Evolutionary conservation across 2,113 vertebrate species (phyloP), one percentile per base, ranked within the genome.

Genomic region (Vulpes vulpes): DNA sequence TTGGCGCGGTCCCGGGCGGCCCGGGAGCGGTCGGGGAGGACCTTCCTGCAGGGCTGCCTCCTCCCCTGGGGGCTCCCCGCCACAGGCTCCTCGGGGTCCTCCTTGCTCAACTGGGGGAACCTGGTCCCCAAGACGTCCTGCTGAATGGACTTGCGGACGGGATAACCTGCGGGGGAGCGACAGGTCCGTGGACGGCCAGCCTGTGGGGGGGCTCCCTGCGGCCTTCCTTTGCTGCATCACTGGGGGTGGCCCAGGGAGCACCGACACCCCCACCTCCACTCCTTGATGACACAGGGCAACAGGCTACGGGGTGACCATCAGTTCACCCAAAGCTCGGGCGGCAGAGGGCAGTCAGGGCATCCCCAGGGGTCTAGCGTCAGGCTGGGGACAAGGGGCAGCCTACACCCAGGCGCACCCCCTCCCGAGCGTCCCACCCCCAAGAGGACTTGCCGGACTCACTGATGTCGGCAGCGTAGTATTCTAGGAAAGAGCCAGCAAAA

Each of bases 401-500:
- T 51, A 49, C 64, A 0, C 8, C 35, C 5, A 4, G 23, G n/a
- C 32, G 19, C 32, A n/a, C 2, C 22, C 2, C 3, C 59, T 20
- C 60, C 73, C 17, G 32, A 19, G 23, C 30, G 3, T 0, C 5
- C 43, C 43, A 43, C 43, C 43, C 43, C 43, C 43, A 2, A 7
- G 71, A 23, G 5, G 1, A 0, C n/a, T 0, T 0, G 2, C 16
- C 71, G 19, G 71, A 99, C 99, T 99, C 98, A 99, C 99, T 99
- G 97, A 99, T 99, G 57, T 99, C 98, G 3, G 99, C 99, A 20
- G 99, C 98, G n/a, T 99, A 99, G 89, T 99, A 99, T 7, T 99
- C 99, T 88, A 99, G 86, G 98, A 99, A 99, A n/a, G 99, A 99
- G 20, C 99, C 99, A 0, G 98, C 96, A 87, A 99, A 99, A 3